Percentiles rank a stretch among this genome's conserved stretches.
These are phyloP conservation scores for Anisognathus igniventris DNA, from an alignment of 2,797 vertebrate species.

Conservation along the genomic window DNA sequence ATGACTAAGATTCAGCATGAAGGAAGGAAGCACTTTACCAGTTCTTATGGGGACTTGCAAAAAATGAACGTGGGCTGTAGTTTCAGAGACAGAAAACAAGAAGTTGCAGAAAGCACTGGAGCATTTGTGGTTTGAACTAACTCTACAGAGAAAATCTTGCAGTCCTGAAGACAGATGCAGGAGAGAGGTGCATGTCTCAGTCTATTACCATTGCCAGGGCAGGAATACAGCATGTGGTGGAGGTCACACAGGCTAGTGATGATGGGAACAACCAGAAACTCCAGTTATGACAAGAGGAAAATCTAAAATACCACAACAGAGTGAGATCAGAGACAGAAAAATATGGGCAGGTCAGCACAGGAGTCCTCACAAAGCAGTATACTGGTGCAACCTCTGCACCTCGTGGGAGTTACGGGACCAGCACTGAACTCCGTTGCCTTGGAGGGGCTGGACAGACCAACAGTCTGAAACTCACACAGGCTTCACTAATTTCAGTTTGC, in stretches of 20 bases:
- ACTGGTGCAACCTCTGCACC: neutral
- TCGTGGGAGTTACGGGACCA: neutral
- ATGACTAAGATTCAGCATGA: neutral
- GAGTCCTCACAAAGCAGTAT: neutral
- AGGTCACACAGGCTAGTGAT: neutral
- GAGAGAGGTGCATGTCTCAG: neutral
- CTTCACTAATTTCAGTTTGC: neutral
- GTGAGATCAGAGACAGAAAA: neutral
- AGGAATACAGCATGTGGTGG: neutral
- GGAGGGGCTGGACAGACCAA: neutral
- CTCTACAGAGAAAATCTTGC: neutral
- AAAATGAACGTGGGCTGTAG: neutral
- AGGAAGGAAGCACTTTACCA: neutral
- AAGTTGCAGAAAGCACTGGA: neutral
- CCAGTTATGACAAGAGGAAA: neutral
- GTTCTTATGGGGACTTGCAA: neutral
- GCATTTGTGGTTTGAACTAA: neutral
- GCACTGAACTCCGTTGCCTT: neutral
- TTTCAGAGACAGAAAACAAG: neutral
- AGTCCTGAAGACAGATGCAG: neutral
- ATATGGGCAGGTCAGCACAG: neutral
- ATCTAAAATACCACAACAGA: neutral
- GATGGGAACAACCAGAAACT: neutral
- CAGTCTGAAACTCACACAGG: neutral
- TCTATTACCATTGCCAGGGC: neutral